These are phyloP conservation scores for Lepisosteus osseus DNA, from an alignment of 2,113 vertebrate species.

Conservation along the genomic window DNA sequence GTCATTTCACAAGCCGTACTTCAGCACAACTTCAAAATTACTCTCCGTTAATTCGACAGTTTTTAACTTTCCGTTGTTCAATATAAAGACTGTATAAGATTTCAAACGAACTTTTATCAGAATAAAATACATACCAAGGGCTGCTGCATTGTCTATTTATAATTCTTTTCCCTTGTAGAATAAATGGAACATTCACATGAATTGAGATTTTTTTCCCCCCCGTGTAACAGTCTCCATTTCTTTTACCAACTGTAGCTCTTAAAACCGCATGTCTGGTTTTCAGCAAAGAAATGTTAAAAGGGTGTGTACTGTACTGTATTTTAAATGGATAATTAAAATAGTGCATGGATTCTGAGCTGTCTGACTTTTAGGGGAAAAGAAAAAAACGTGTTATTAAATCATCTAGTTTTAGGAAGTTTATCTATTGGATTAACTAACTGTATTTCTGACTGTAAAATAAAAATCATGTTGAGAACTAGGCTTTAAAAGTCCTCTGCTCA, in stretches of 20 bases:
- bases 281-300: not conserved
- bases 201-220: not conserved
- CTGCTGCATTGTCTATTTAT: slow-evolving; percentile 64
- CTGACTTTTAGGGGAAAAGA: too few species aligned
- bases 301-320: too few species aligned
- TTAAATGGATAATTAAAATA: too few species aligned
- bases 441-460: too few species aligned
- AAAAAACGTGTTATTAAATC: too few species aligned
- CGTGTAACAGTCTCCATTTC: not conserved
- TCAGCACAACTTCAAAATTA: slow-evolving; percentile 40
- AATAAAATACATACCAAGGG: slow-evolving; percentile 52
- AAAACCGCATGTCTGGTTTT: not conserved
- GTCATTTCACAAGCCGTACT: slow-evolving; percentile 55
- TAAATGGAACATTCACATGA: slow-evolving; percentile 49
- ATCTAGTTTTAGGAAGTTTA: too few species aligned
- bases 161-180: slow-evolving; percentile 64
- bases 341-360: too few species aligned
- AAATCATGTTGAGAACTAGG: too few species aligned
- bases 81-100: slow-evolving; percentile 48
- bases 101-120: slow-evolving; percentile 43
- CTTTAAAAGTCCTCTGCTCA: too few species aligned
- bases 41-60: slow-evolving; percentile 55
- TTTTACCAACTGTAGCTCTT: not conserved
- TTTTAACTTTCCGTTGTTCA: slow-evolving; percentile 10
- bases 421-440: too few species aligned